These are phyloP conservation scores for Platichthys stellatus DNA, from an alignment of 2,113 vertebrate species.

Conservation along the genomic window DNA sequence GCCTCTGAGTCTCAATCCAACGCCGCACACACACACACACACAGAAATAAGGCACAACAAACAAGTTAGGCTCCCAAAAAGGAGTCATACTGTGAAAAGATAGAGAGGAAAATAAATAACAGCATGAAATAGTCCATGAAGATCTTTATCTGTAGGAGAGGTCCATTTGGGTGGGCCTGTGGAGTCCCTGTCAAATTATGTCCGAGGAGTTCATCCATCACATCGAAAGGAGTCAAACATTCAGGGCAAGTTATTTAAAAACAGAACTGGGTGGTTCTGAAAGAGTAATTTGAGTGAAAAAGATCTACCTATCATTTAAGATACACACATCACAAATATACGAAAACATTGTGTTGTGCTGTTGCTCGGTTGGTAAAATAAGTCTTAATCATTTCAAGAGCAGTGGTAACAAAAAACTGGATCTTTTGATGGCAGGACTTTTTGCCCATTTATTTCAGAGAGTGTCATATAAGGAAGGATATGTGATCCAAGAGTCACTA, in stretches of 20 bases:
- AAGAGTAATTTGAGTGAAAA: neutral
- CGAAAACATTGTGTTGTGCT: neutral
- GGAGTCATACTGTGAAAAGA: neutral
- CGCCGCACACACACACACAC: neutral
- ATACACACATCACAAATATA: neutral
- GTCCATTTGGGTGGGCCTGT: constrained; percentile 42
- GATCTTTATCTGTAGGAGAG: constrained; percentile 68
- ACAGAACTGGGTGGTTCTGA: neutral
- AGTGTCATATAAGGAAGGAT: no score
- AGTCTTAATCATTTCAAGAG: neutral
- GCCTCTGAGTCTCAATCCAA: constrained; percentile 6
- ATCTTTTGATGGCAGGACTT: neutral
- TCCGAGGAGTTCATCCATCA: constrained; percentile 43
- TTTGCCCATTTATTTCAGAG: no score
- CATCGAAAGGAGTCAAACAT: neutral
- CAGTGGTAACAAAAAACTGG: neutral
- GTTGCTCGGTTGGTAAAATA: neutral
- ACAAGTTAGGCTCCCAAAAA: neutral
- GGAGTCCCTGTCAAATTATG: constrained; percentile 63
- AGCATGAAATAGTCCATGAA: constrained; percentile 45
- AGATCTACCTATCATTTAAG: no score
- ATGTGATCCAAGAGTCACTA: no score
- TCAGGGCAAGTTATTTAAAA: neutral
- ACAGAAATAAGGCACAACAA: neutral
- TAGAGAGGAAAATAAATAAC: constrained; percentile 22